A percentile compares a stretch with the other conserved stretches of the same genome.
These are phyloP conservation scores for Heloderma charlesbogerti DNA, from an alignment of 2,113 vertebrate species.

Conservation along the genomic window DNA sequence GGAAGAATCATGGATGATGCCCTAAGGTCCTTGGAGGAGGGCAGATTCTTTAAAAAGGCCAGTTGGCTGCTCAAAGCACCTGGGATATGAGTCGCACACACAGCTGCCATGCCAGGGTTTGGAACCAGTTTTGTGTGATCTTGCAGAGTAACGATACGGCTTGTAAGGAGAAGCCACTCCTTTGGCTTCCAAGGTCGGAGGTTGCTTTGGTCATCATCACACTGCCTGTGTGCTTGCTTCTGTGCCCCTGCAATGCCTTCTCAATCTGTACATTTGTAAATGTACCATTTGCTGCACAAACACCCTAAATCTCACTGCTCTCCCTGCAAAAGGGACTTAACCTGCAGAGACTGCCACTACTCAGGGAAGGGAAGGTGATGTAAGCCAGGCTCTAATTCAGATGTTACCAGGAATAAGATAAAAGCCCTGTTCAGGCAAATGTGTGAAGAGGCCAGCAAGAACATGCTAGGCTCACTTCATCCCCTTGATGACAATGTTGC, in stretches of 20 bases:
- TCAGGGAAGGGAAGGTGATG: neutral
- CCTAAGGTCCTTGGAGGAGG: neutral
- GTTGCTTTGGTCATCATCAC: neutral
- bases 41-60: neutral
- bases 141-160: neutral
- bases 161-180: neutral
- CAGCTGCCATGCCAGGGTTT: neutral
- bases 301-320: neutral
- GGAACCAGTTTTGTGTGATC: neutral
- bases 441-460: neutral
- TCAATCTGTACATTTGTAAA: neutral
- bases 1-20: neutral
- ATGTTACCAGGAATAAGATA: neutral
- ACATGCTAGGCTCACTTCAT: neutral
- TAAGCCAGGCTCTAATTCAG: neutral
- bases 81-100: neutral
- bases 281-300: neutral
- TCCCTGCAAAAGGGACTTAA: neutral
- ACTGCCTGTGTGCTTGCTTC: neutral
- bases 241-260: neutral
- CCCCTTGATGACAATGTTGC: neutral
- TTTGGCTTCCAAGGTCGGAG: neutral
- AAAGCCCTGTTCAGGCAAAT: neutral
- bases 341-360: neutral
- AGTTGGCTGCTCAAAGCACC: neutral